Conservation (phyloP, 2,888 invertebrate species). For the Salticus scenicus region DNA sequence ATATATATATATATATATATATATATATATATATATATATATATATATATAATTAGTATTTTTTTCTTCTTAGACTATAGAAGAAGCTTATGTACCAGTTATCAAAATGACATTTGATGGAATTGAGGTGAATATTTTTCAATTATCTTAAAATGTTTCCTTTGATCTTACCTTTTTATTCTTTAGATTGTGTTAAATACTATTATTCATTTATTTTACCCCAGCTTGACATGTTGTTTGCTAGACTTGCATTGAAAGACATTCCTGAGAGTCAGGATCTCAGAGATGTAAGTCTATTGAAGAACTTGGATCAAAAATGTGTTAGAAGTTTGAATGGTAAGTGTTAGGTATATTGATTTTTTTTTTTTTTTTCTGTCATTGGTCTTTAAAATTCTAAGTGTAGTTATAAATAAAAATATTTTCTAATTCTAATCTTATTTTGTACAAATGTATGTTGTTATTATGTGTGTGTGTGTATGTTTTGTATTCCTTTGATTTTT, state of each 20-base stretch:
- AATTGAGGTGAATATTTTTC: slow-evolving; percentile 83
- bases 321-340: slow-evolving; percentile 93
- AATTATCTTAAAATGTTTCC: not conserved
- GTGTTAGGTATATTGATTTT: too few species aligned
- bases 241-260: slow-evolving; percentile 93
- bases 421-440: too few species aligned
- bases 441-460: too few species aligned
- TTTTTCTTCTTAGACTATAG: slow-evolving; percentile 88
- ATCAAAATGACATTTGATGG: slow-evolving; percentile 99
- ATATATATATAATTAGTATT: too few species aligned
- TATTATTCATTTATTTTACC: not conserved
- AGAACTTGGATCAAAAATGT: slow-evolving; percentile 96
- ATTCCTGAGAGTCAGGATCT: slow-evolving; percentile 91
- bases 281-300: slow-evolving; percentile 90
- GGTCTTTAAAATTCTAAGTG: too few species aligned
- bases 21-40: too few species aligned
- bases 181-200: not conserved
- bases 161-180: not conserved
- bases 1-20: too few species aligned
- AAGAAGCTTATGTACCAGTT: slow-evolving; percentile 99
- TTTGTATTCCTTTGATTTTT: too few species aligned
- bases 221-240: slow-evolving; percentile 91
- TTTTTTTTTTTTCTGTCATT: too few species aligned
- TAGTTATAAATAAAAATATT: too few species aligned
- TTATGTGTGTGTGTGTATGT: too few species aligned